Conservation (phyloP, 2,888 invertebrate genomes). For the Drosophila koepferae region DNA sequence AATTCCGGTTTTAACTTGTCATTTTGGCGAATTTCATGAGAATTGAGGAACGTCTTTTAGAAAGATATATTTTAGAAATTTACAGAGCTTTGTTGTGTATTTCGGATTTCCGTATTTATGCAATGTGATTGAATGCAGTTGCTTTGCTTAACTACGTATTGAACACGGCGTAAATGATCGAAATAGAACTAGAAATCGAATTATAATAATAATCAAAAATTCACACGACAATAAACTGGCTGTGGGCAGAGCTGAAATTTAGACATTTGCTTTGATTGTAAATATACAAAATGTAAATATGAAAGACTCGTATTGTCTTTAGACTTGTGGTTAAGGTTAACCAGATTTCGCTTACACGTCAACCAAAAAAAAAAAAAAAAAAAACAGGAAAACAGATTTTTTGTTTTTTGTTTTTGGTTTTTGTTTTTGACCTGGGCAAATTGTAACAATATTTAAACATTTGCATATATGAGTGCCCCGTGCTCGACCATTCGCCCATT, state of each 20-base stretch:
- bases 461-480: constrained; percentile 43
- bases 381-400: constrained; percentile 51
- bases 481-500: constrained; percentile 44
- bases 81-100: constrained; percentile 11
- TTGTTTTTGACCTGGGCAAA: constrained; percentile 40
- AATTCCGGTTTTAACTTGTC: background rate
- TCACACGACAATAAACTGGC: constrained; percentile 58
- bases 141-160: constrained; percentile 9
- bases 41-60: background rate
- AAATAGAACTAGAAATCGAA: background rate
- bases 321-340: constrained; percentile 63
- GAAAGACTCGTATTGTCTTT: constrained; percentile 30
- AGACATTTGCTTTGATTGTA: constrained; percentile 46
- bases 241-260: constrained; percentile 25
- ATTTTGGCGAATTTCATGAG: background rate
- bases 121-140: constrained; percentile 46
- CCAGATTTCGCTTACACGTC: constrained; percentile 61
- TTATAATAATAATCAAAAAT: constrained; percentile 45
- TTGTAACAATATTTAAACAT: constrained; percentile 58
- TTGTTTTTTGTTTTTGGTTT: background rate
- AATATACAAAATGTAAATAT: constrained; percentile 63
- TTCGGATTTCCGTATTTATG: constrained; percentile 30
- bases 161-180: constrained; percentile 46
- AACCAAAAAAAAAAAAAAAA: constrained; percentile 9
- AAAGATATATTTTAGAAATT: constrained; percentile 2